Conservation (phyloP, 2,888 invertebrate species). For the Dicycla oo region DNA sequence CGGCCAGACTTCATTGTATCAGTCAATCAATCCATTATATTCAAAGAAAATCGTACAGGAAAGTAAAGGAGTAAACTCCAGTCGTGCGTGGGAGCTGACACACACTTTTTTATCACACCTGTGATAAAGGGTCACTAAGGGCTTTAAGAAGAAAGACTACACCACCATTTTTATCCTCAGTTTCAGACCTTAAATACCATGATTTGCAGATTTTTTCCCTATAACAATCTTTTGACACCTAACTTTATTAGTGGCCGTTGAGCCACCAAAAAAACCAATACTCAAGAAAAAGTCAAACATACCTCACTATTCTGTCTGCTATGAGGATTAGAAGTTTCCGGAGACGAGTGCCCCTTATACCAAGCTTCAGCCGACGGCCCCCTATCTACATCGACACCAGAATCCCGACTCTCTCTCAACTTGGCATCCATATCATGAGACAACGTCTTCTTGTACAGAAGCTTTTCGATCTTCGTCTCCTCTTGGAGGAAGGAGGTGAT, state of each 20-base stretch:
- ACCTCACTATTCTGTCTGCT: constrained; percentile 95
- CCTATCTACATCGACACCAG: constrained; percentile 93
- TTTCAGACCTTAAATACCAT: background rate
- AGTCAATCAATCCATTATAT: too few relatives aligned
- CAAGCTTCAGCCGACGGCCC: constrained; percentile 91
- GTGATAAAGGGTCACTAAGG: too few relatives aligned
- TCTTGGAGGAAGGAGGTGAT: constrained; percentile 95
- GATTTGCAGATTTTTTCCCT: too few relatives aligned
- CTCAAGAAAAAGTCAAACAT: constrained; percentile 43
- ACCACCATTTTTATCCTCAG: too few relatives aligned
- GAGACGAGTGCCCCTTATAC: constrained; percentile 89
- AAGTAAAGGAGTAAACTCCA: too few relatives aligned
- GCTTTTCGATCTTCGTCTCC: constrained; percentile 94
- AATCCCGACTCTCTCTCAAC: constrained; percentile 93
- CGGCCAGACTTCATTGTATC: too few relatives aligned
- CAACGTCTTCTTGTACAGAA: constrained; percentile 93
- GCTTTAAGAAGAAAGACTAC: background rate
- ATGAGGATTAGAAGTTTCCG: constrained; percentile 91
- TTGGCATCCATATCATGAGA: constrained; percentile 93
- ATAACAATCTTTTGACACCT: too few relatives aligned
- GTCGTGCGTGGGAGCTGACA: too few relatives aligned
- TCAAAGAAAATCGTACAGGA: too few relatives aligned
- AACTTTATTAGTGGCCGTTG: too few relatives aligned
- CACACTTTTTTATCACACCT: too few relatives aligned
- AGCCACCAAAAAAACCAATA: background rate